Conservation (phyloP, 2,797 vertebrate species). For the Bradypodion pumilum region DNA sequence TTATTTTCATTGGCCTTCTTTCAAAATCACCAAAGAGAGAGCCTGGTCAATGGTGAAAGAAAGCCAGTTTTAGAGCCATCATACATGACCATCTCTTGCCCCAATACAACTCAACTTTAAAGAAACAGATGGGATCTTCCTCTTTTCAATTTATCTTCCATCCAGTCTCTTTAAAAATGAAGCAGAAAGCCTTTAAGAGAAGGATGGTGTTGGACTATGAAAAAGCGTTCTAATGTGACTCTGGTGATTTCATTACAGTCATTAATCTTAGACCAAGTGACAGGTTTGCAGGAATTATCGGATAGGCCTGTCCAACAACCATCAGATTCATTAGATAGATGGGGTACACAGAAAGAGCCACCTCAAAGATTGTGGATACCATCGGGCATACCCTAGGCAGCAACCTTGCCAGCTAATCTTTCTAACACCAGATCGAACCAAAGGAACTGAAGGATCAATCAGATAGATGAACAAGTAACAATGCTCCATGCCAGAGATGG, state of each 20-base stretch:
- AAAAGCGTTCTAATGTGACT: neutral
- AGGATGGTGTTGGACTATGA: slow-evolving; percentile 3
- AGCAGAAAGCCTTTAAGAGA: accelerated
- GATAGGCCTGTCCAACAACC: neutral
- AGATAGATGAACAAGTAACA: too few species aligned
- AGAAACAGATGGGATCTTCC: neutral
- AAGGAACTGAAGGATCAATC: too few species aligned
- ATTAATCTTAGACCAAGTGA: slow-evolving; percentile 18
- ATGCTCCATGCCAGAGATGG: too few species aligned
- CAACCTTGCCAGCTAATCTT: too few species aligned
- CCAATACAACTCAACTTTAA: neutral
- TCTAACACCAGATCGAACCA: too few species aligned
- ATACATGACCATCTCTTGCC: neutral
- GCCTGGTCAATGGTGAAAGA: neutral
- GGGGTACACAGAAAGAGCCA: too few species aligned
- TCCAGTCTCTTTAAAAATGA: neutral
- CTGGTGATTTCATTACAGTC: neutral
- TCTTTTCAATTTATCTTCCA: neutral
- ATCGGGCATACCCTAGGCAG: too few species aligned
- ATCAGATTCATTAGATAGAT: neutral
- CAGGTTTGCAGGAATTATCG: neutral
- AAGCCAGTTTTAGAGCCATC: neutral
- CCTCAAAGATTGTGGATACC: too few species aligned
- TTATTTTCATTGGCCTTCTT: neutral
- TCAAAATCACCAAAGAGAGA: neutral